phyloP scores from a whole-genome alignment of 2,888 invertebrate species.

The Uropetala carovei region DNA sequence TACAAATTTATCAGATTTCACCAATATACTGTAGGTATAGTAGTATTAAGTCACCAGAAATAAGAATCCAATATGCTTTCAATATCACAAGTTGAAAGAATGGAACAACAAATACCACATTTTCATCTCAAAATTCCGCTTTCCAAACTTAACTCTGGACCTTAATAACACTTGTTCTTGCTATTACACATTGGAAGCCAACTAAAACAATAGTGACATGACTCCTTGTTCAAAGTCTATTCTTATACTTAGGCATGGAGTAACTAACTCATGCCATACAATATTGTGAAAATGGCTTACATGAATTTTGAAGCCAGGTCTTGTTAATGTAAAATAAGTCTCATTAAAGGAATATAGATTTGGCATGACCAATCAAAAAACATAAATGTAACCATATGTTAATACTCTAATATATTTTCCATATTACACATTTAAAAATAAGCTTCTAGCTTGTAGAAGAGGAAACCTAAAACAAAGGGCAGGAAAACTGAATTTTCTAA shows the following conservation, averaged over 20 bases:
- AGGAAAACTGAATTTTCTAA: constrained; percentile 34
- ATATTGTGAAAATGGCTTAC: constrained; percentile 30
- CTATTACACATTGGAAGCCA: constrained; percentile 26
- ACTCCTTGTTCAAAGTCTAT: constrained; percentile 56
- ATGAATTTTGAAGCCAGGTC: constrained; percentile 18
- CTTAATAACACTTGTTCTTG: constrained; percentile 40
- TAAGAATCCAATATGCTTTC: not conserved
- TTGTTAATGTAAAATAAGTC: constrained; percentile 28
- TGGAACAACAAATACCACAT: not conserved
- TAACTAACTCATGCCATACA: constrained; percentile 51
- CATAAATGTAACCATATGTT: constrained; percentile 5
- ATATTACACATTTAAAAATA: constrained; percentile 24
- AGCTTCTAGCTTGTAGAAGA: constrained; percentile 19
- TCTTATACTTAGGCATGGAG: constrained; percentile 56
- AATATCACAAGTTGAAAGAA: not conserved
- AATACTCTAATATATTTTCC: constrained; percentile 45
- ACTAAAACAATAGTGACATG: constrained; percentile 22
- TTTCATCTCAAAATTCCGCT: constrained; percentile 34
- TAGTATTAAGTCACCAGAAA: constrained; percentile 17
- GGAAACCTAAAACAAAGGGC: constrained; percentile 25
- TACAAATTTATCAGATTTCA: constrained; percentile 3
- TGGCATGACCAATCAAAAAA: constrained; percentile 14
- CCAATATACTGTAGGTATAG: constrained; percentile 9
- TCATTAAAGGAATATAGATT: constrained; percentile 24
- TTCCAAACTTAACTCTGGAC: constrained; percentile 39